Evolutionary conservation across 1,140 invertebrate genomes (phyloP), one percentile per base, ranked within the genome.

Genomic region (Vollenhovia emeryi): DNA sequence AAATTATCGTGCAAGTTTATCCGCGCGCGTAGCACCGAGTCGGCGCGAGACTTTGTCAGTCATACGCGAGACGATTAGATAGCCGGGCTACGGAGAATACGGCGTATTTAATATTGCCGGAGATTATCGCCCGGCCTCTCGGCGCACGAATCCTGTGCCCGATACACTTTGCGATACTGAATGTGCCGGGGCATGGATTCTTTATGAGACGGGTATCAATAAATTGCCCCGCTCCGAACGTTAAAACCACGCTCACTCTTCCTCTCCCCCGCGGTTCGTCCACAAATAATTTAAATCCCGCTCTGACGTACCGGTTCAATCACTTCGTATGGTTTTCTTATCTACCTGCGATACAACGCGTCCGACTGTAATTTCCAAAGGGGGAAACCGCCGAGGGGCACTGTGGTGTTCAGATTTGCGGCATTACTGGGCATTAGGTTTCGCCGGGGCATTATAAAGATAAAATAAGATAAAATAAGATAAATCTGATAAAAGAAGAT

Each of bases 41-140:
- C 71, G 74, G 50, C 79, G 64, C 68, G 69, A 30, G 40, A 84
- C 30, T 43, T n/a, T 66, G 57, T 85, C 82, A 27, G 50, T 73
- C 82, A 82, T 85, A 88, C 36, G 21, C n/a, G 21, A 66, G 87
- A 88, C 76, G 87, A 89, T 89, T 89, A 89, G 86, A 89, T 89
- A 89, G 57, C 75, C 80, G 62, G 57, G 68, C 13, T 59, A 66
- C 59, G 62, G 24, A 86, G 75, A 78, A 57, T 86, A 88, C 66
- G 86, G 76, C 86, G 86, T 76, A 71, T 76, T 88, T 82, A 89
- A 89, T 71, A 88, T 82, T 76, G 86, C 33, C 62, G 79, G 87
- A 89, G 87, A 89, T 88, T 89, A 88, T 88, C 75, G 21, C 30
- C 13, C 21, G 59, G 43, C 50, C 75, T 82, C 59, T 64, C 59